These are phyloP conservation scores for Lacanobia wlatinum DNA, from an alignment of 2,888 invertebrate species.

Conservation along the genomic window DNA sequence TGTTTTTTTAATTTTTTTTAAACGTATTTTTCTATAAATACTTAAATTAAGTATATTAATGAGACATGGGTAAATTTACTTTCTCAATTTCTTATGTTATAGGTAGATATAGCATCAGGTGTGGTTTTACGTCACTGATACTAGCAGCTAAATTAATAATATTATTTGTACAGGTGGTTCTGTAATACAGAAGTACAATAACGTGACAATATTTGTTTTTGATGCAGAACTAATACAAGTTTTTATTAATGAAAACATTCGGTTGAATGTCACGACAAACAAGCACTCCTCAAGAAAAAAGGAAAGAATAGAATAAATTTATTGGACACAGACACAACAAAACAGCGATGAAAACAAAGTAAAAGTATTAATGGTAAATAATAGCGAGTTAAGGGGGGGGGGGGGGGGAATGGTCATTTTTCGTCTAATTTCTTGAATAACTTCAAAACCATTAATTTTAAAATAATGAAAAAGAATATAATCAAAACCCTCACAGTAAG, in stretches of 20 bases:
- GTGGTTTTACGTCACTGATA: not conserved
- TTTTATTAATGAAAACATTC: not conserved
- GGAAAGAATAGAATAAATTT: not conserved
- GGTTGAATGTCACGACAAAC: not conserved
- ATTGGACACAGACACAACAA: not conserved
- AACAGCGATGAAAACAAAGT: no score
- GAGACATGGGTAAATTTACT: not conserved
- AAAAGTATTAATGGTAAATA: no score
- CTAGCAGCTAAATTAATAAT: constrained; percentile 6
- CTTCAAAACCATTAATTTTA: no score
- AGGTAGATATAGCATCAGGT: not conserved
- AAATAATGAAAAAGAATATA: no score
- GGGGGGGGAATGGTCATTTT: no score
- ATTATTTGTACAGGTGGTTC: constrained; percentile 24
- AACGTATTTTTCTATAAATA: no score
- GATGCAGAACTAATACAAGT: not conserved
- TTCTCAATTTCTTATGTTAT: not conserved
- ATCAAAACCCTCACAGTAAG: no score
- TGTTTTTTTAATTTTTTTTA: no score
- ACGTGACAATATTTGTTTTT: not conserved
- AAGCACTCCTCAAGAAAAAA: not conserved
- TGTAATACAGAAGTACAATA: not conserved
- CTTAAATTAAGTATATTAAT: not conserved
- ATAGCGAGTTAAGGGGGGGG: no score
- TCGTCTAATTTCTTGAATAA: no score